Base-by-base conservation (phyloP, 2,113 vertebrate species). In the Dicaeum eximium region DNA sequence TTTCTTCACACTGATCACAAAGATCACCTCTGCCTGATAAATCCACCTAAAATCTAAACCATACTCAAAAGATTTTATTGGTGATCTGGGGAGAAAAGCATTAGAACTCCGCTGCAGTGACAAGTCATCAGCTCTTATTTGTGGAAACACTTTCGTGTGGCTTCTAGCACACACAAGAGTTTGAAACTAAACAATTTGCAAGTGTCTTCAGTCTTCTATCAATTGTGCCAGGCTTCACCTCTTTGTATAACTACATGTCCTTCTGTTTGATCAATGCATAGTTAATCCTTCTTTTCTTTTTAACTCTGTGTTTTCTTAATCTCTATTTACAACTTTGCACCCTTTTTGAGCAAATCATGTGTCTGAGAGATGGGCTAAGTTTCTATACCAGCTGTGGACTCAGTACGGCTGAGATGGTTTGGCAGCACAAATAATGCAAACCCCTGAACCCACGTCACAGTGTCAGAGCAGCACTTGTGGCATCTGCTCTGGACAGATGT, bases 241-340 rank as follows among this genome's bases (percentile, higher is more conserved):
- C 44, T 67, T 58, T 60, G 21, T 92, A 33, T 85, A 89, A 33
- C 42, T 60, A 23, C 40, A 28, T 22, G 50, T 18, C 37, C 25
- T 93, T 92, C 23, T 85, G 23, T 89, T 81, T 64, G 70, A 91
- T 79, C 7, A 1, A 65, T 85, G 57, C 2, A 1, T 67, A 40
- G 18, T 86, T 94, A 90, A 92, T 94, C 48, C 47, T 60, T 77
- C 77, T 65, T 80, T 80, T 25, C 38, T 67, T 80, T 86, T 89
- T 53, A 67, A 37, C 37, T 84, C 72, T 48, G 15, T 56, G n/a
- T 38, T 82, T 14, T 37, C 23, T 67, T 92, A 67, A 79, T 89
- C 74, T 89, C 42, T 13, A 13, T 80, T 51, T 93, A 14, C 11
- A 37, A 61, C 62, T 69, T 47, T 42, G 15, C 65, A 45, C 77